Evolutionary conservation across 2,113 vertebrate genomes (phyloP).

Genomic region (Percina caprodes): DNA sequence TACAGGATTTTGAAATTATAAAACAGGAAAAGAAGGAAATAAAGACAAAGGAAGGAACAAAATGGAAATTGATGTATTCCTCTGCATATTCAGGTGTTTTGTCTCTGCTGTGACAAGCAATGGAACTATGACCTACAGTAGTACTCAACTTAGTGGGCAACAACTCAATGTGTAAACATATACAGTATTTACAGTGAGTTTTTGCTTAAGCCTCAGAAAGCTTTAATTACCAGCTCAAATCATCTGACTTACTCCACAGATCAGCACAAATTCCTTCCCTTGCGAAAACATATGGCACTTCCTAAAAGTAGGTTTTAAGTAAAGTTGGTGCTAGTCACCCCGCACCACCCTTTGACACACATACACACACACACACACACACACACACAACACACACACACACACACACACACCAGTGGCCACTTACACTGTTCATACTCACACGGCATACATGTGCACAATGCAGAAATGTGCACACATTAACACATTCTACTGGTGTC

Average conservation of each 20-base stretch:
- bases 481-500: constrained; percentile 3
- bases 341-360: neutral
- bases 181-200: constrained; percentile 46
- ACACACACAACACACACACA: constrained; percentile 11
- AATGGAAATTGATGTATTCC: neutral
- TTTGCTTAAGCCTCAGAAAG: constrained; percentile 65
- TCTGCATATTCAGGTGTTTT: neutral
- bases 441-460: neutral
- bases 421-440: neutral
- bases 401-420: neutral
- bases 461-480: neutral
- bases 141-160: constrained; percentile 1
- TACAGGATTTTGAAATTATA: neutral
- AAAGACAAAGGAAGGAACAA: neutral
- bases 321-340: constrained; percentile 10
- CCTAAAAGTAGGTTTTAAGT: constrained; percentile 43
- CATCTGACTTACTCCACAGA: constrained; percentile 51
- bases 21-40: neutral
- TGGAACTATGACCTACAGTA: neutral
- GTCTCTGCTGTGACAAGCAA: neutral
- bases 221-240: constrained; percentile 65
- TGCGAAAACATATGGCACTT: constrained; percentile 59
- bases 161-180: constrained; percentile 19
- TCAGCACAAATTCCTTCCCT: constrained; percentile 63
- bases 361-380: neutral